phyloP scores from a whole-genome alignment of 2,113 vertebrate species.

The Pantherophis guttatus region DNA sequence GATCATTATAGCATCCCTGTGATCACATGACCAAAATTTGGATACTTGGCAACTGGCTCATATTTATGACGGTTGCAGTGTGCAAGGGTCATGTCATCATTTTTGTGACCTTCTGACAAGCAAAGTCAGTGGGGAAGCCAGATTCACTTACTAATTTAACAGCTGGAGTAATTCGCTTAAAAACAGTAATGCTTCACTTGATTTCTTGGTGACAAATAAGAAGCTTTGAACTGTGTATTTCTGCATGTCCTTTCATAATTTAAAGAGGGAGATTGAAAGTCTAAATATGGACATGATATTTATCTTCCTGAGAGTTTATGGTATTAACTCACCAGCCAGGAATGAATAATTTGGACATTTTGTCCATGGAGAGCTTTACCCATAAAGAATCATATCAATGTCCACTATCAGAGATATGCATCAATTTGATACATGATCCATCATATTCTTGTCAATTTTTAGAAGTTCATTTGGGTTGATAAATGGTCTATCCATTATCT shows the following conservation, averaged over 20 bases:
- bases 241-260: neutral
- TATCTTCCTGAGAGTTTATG: neutral
- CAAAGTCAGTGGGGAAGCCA: too few relatives aligned
- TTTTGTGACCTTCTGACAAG: too few relatives aligned
- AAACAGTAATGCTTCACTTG: neutral
- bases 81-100: too few relatives aligned
- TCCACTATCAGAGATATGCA: neutral
- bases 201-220: neutral
- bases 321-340: neutral
- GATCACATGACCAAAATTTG: too few relatives aligned
- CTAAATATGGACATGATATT: neutral
- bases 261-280: neutral
- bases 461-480: neutral
- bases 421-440: neutral
- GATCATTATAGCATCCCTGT: neutral
- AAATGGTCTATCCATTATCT: neutral
- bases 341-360: neutral
- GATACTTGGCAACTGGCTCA: too few relatives aligned
- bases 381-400: neutral
- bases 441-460: neutral
- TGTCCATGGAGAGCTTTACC: too few relatives aligned
- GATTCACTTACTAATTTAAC: too few relatives aligned
- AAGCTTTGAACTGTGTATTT: neutral
- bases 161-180: too few relatives aligned
- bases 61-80: too few relatives aligned